Evolutionary conservation across 2,888 invertebrate species (phyloP), one percentile per base, ranked within the genome.

Genomic region (Ptychoptera contaminata): DNA sequence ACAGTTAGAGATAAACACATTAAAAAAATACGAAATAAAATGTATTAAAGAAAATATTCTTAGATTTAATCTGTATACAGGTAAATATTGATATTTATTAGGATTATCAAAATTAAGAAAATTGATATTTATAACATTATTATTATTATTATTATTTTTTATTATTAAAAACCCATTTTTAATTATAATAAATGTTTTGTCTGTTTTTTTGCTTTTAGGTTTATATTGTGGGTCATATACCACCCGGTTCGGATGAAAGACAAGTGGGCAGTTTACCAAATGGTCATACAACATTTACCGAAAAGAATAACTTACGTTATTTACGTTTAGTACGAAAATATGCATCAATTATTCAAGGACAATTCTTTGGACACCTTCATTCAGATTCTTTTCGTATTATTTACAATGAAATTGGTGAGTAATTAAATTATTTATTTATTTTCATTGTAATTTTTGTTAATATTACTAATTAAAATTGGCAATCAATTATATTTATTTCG

Each of bases 281-380:
- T 66, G 73, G 50, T 56, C 75, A 51, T 67, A 71, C 54, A 61
- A 72, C 76, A 41, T 81, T 73, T 63, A 76, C 80, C 14, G 76
- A 80, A 42, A 75, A 77, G 52, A 84, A 85, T 59, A 91, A 88
- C 65, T 73, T 73, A 34, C 74, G 74, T 51, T 90, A 87, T 60
- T 65, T 91, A 46, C 72, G 77, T 47, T 67, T 79, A 48, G 77
- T 91, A n/a, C 72, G 82, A 12, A 76, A 76, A 49, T 80, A 82
- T 60, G 76, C 85, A 31, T 74, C 77, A 55, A 81, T 87, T 55
- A 91, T 92, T 54, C 80, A 82, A 29, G 88, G 88, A 16, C 91
- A 92, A 67, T 88, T 92, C 70, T 92, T 88, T 58, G 92, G 91
- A 6, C 91, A 92, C 60, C 73, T 87, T 50, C 92, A 92, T 65